phyloP scores from a whole-genome alignment of 2,113 vertebrate species.

The Takifugu bimaculatus region DNA sequence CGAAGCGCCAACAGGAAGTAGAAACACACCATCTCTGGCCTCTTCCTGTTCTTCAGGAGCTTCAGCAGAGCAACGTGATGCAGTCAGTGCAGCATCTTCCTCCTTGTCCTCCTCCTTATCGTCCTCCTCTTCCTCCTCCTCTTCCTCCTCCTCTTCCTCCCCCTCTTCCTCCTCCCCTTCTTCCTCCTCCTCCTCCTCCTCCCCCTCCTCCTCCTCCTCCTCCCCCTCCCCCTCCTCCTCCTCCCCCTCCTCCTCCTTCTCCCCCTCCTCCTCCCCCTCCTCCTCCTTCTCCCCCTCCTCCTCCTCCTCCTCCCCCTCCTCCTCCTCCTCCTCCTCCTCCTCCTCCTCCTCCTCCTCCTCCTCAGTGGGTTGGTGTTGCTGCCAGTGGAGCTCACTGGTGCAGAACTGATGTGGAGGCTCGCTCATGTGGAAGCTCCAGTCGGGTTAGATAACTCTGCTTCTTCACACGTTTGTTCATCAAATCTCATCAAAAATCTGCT shows the following conservation, averaged over 20 bases:
- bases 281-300: too few species aligned
- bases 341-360: too few species aligned
- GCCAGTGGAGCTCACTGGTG: slow-evolving; percentile 23
- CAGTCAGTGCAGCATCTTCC: not conserved
- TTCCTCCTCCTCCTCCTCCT: not conserved
- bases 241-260: too few species aligned
- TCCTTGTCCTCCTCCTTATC: not conserved
- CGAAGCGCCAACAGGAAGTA: too few species aligned
- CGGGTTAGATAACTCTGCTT: slow-evolving; percentile 57
- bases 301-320: not conserved
- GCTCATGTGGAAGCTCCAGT: slow-evolving; percentile 59
- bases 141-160: too few species aligned
- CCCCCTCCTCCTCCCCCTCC: too few species aligned
- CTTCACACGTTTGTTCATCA: slow-evolving; percentile 25
- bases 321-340: not conserved
- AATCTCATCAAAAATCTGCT: not conserved
- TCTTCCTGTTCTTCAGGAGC: too few species aligned
- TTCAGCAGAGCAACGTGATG: too few species aligned
- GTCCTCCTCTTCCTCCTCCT: not conserved
- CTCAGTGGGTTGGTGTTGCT: too few species aligned
- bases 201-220: not conserved
- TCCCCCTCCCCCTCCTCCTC: too few species aligned
- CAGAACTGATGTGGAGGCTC: slow-evolving; percentile 43
- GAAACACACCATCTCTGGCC: too few species aligned
- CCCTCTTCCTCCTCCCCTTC: too few species aligned